Evolutionary conservation across 2,888 invertebrate genomes (phyloP), one percentile per base, ranked within the genome.

Genomic region (Biston stratarius): DNA sequence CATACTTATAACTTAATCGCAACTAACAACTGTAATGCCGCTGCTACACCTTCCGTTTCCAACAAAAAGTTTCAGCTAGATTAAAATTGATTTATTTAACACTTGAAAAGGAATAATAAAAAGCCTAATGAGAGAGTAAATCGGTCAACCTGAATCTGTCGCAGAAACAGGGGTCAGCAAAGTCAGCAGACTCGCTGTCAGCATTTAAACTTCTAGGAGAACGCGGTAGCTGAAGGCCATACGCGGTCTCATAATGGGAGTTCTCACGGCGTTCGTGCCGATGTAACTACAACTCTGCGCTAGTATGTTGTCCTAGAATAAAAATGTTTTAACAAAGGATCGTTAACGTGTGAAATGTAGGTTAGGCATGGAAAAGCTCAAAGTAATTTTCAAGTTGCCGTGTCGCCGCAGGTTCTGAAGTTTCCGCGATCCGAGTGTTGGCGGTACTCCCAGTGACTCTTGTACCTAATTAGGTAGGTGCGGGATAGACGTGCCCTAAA

Each of bases 241-340:
- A 82, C 81, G 83, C 83, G 85, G 83, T 86, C 86, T 73, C 77
- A 78, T 83, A 85, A 80, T 80, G 77, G 78, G 74, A 75, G 76
- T 79, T 78, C 79, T 79, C 74, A 81, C 82, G 79, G 77, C 77
- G 77, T 81, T 80, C 79, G 77, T 81, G 77, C 76, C 44, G 33
- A 45, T 74, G 77, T 65, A 60, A 62, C 61, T 38, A 61, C 67
- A 49, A 62, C 51, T 61, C 71, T 62, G 60, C 60, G 49, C 67
- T 51, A 60, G 60, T 61, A 47, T 75, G 72, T 74, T 77, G 79
- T 78, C 76, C 77, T 80, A 78, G 74, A 77, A 79, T 74, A 75
- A 56, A 71, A 76, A 58, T 53, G 56, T 71, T 72, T 72, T 74
- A 77, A 80, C 79, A 80, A 77, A 79, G 74, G 72, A 79, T 74